phyloP scores from a whole-genome alignment of 2,113 vertebrate species.

The pig (Sus scrofa) region T2T-Sscrofa CM000814.6:35914501-35915000 shows the following conservation, averaged over 20 bases:
- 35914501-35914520: background rate
- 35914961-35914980: too few relatives aligned
- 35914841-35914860: background rate
- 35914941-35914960: background rate
- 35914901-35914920: background rate
- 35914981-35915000: too few relatives aligned
- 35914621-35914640: background rate
- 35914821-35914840: background rate
- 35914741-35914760: background rate
- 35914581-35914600: background rate
- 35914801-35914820: background rate
- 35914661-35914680: background rate
- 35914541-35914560: background rate
- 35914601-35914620: background rate
- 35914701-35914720: background rate
- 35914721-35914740: background rate
- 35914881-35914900: background rate
- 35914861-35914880: background rate
- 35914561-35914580: background rate
- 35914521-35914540: background rate
- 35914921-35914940: accelerated
- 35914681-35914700: background rate
- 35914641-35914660: background rate
- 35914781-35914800: background rate
- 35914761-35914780: background rate